phyloP scores from a whole-genome alignment of 2,888 invertebrate genomes.

The Diaphora mendica region DNA sequence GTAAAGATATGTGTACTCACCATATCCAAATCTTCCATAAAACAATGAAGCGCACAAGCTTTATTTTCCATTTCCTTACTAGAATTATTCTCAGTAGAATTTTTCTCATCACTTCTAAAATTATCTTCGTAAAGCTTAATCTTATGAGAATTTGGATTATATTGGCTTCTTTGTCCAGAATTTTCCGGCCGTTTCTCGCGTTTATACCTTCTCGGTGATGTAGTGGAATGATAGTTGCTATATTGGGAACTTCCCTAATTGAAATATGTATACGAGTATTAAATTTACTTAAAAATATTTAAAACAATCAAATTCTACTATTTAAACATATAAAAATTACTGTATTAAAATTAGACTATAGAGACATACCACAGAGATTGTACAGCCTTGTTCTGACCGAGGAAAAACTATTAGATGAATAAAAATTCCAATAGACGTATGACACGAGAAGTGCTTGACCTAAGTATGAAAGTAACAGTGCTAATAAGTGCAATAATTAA shows the following conservation, averaged over 20 bases:
- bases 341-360: not conserved
- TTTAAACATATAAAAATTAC: not conserved
- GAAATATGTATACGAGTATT: no score
- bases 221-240: conserved; percentile 59
- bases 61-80: conserved; percentile 63
- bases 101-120: conserved; percentile 61
- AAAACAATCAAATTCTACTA: not conserved
- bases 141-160: conserved; percentile 73
- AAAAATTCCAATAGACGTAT: not conserved
- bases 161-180: conserved; percentile 79
- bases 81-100: conserved; percentile 62
- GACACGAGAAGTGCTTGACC: not conserved
- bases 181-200: conserved; percentile 71
- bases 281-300: no score
- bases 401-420: not conserved
- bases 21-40: conserved; percentile 89
- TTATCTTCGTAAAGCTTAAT: conserved; percentile 57
- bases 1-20: conserved; percentile 75
- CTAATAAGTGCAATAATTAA: no score
- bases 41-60: conserved; percentile 89
- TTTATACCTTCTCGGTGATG: conserved; percentile 65
- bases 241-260: conserved; percentile 59
- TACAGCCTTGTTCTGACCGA: not conserved
- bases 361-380: not conserved
- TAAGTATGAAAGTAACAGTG: not conserved